A percentile compares a stretch with the other conserved stretches of the same genome.
These are phyloP conservation scores for Idaea aversata DNA, from an alignment of 2,888 invertebrate species.

Conservation along the genomic window DNA sequence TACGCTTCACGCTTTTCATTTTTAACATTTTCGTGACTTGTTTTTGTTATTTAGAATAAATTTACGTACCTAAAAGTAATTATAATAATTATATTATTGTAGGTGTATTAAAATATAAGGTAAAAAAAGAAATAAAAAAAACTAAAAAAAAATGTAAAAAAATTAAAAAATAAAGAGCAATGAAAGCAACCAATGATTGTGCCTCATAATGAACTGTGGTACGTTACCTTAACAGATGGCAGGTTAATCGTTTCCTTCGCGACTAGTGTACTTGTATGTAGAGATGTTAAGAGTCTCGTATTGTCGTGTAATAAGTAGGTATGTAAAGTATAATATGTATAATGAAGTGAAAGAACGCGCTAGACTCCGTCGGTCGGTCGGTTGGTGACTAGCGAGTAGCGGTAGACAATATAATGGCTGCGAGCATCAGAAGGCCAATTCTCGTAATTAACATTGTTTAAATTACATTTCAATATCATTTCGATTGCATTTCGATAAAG, in stretches of 20 bases:
- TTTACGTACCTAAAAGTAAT: conserved; percentile 80
- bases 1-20: conserved; percentile 78
- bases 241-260: conserved; percentile 70
- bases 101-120: conserved; percentile 49
- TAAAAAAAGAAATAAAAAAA: conserved; percentile 49
- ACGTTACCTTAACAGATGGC: conserved; percentile 79
- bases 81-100: conserved; percentile 77
- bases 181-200: conserved; percentile 80
- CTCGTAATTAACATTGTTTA: no score
- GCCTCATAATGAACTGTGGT: conserved; percentile 79
- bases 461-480: no score
- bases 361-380: conserved; percentile 39
- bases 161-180: conserved; percentile 68
- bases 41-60: conserved; percentile 80
- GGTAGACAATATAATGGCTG: conserved; percentile 67
- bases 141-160: conserved; percentile 49
- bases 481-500: no score
- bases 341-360: conserved; percentile 58
- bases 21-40: conserved; percentile 77
- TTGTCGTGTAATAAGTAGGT: no score
- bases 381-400: conserved; percentile 23
- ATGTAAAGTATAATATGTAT: conserved; percentile 38
- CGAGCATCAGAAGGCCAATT: no score
- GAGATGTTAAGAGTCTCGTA: conserved; percentile 31
- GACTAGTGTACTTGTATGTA: conserved; percentile 6